Base-by-base conservation (phyloP, 2,797 vertebrate species). In the Muraenolepis orangiensis region DNA sequence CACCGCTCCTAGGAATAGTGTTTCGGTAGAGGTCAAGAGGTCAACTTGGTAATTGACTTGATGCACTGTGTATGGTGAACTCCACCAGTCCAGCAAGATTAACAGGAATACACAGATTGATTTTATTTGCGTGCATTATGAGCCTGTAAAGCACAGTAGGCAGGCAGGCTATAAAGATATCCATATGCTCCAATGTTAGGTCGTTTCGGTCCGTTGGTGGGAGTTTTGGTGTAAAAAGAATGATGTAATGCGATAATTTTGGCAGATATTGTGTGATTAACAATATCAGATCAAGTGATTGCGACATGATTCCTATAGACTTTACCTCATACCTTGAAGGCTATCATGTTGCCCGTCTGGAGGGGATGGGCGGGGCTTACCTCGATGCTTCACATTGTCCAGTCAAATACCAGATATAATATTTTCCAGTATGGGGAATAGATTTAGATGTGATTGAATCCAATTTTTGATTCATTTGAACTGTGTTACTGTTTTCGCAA, bases 131-230 rank as follows among this genome's bases (percentile, higher is more conserved):
- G 11, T 30, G n/a, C 68, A 72, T 38, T 67, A 42, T 78, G 61
- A 34, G 30, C 38, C 34, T 3, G 14, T 10, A 5, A 51, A 51
- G 13, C 61, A 16, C 23, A 30, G 26, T 12, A 12, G 40, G 5
- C 40, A 46, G 40, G 40, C 40, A 16, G 40, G 12, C 18, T 16
- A 18, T 5, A 6, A 46, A 18, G 40, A 76, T 13, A 31, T 66
- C 34, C 42, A 5, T 14, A 46, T 30, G 13, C 29, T 66, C 67
- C 67, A 38, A 69, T 26, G 68, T 76, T 16, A 69, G 70, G 40
- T 69, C 18, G 69, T 74, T 78, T 80, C 10, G 28, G 68, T 80
- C 40, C 66, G 64, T 13, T 79, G 72, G 74, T 75, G 3, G 36
- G 14, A 70, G 76, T 81, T 78, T 78, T 32, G 69, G 72, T 70